phyloP scores from a whole-genome alignment of 2,888 invertebrate species.

The Himalopsyche anomala region DNA sequence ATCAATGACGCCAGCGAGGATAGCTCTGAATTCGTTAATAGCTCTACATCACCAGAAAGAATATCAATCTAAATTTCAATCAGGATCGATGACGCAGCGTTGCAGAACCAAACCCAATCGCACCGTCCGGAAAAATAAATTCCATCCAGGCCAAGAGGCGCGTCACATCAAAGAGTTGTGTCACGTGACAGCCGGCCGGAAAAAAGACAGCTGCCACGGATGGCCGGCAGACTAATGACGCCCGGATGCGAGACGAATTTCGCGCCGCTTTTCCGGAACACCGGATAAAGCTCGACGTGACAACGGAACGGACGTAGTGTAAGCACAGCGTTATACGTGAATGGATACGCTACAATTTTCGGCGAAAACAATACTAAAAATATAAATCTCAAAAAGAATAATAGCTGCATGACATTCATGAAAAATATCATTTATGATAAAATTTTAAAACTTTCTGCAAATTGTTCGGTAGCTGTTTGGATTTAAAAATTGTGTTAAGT shows the following conservation, averaged over 20 bases:
- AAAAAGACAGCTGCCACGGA: constrained; percentile 46
- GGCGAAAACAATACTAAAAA: not conserved
- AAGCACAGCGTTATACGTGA: not conserved
- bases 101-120: not conserved
- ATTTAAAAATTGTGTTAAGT: too few species aligned
- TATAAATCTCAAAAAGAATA: not conserved
- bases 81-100: too few species aligned
- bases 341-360: not conserved
- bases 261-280: constrained; percentile 25
- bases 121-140: not conserved
- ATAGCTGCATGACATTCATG: too few species aligned
- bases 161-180: constrained; percentile 22
- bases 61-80: too few species aligned
- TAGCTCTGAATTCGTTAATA: too few species aligned
- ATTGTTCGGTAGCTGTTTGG: too few species aligned
- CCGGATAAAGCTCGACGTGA: constrained; percentile 19
- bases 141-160: not conserved
- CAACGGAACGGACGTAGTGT: constrained; percentile 3
- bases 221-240: constrained; percentile 46
- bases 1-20: too few species aligned
- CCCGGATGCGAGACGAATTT: constrained; percentile 34
- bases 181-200: constrained; percentile 41
- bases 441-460: too few species aligned
- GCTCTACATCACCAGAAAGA: too few species aligned
- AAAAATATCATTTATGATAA: too few species aligned